Conservation (phyloP, 2,888 invertebrate genomes). For the Silvanus unidentatus region DNA sequence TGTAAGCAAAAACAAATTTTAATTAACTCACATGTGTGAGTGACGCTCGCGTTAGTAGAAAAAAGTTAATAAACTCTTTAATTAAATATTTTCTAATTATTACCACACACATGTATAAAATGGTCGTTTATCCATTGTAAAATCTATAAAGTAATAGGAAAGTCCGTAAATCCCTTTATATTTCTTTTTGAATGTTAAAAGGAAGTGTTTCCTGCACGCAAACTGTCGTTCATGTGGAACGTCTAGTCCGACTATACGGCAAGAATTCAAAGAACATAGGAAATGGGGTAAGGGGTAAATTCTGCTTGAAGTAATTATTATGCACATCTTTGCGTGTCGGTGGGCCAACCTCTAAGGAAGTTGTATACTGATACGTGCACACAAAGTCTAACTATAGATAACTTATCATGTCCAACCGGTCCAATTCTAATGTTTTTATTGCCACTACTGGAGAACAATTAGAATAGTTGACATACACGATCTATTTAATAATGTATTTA, state of each 20-base stretch:
- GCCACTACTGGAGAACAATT: slow-evolving; percentile 10
- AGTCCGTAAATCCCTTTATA: neutral
- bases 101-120: too few relatives aligned
- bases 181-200: slow-evolving; percentile 5
- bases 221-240: slow-evolving; percentile 22
- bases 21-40: neutral
- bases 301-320: slow-evolving; percentile 38
- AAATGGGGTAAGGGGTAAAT: slow-evolving; percentile 10
- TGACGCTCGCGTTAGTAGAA: neutral
- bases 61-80: neutral
- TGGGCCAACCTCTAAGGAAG: slow-evolving; percentile 38
- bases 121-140: too few relatives aligned
- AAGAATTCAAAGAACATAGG: slow-evolving; percentile 3
- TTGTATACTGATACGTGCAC: slow-evolving; percentile 40
- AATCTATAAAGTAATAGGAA: too few relatives aligned
- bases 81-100: too few relatives aligned
- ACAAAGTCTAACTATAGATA: slow-evolving; percentile 24
- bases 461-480: slow-evolving; percentile 18
- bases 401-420: slow-evolving; percentile 30
- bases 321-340: slow-evolving; percentile 45
- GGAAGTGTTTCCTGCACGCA: slow-evolving; percentile 28
- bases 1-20: too few relatives aligned
- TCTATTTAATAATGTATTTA: slow-evolving; percentile 3
- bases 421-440: slow-evolving; percentile 8
- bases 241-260: slow-evolving; percentile 1